Base-by-base conservation (phyloP, 1,140 invertebrate genomes). In the Euschistus heros region DNA sequence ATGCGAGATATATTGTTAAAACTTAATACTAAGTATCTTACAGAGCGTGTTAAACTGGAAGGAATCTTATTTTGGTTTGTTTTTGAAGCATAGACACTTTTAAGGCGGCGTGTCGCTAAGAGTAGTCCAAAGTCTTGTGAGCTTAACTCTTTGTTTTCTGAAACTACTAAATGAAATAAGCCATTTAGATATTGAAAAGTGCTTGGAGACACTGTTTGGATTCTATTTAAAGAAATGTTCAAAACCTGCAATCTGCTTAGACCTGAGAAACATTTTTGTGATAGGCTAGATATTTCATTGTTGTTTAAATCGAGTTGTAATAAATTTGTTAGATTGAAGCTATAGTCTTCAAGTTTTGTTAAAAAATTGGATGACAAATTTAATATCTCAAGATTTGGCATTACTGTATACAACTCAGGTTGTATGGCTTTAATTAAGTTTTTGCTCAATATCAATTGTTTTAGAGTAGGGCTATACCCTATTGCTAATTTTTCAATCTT, bases 11-110 rank as follows among this genome's bases (percentile, higher is more conserved):
- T 80, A 68, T 80, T 81, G 72, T 96, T 96, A 17, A 86, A 84
- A 1, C 86, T 81, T 0, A 94, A 75, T 30, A 86, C 82, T 22
- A 96, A 77, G 66, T 88, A 87, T 24, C 87, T 77, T 18, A 96
- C 86, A 0, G 89, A 92, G 72, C 87, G 84, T 8, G 92, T 92
- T 59, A 95, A 78, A 50, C 88, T 85, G 59, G 86, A 85, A 1
- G 92, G 92, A 22, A 96, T 85, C 70, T 85, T 81, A 62, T 80
- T 82, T 17, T 96, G 78, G 27, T 87, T 86, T 1, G 87, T 91
- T 65, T 84, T 80, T 6, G 91, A 90, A 3, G 90, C 87, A 73
- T 93, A 90, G 18, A 93, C 84, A 55, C 86, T 86, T 74, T 89
- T 86, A 30, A 91, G 75, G 64, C 85, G 79, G 69, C 76, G 75